Evolutionary conservation across 2,113 vertebrate genomes (phyloP).

Genomic region (Parotia lawesii): DNA sequence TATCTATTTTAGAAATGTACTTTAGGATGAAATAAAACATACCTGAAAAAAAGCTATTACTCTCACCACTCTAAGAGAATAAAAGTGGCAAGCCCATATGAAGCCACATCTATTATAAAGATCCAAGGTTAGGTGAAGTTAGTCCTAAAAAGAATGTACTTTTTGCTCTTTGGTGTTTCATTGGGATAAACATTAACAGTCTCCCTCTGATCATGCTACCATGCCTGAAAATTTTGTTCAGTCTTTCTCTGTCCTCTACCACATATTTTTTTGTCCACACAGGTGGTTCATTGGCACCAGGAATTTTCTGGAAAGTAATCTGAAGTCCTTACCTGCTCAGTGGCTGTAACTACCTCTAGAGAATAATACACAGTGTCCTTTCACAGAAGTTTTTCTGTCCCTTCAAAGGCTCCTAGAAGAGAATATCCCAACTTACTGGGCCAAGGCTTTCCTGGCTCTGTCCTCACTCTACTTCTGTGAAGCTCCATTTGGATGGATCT

Average conservation of each 20-base stretch:
- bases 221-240: neutral
- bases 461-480: neutral
- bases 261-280: neutral
- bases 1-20: neutral
- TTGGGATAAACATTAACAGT: neutral
- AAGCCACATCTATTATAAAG: neutral
- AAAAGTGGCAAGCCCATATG: neutral
- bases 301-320: neutral
- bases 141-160: neutral
- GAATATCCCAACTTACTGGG: rapidly evolving
- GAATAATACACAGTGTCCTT: neutral
- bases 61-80: neutral
- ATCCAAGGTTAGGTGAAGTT: neutral
- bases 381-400: neutral
- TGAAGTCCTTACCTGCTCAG: neutral
- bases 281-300: neutral
- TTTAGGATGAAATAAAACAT: neutral
- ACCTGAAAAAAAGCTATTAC: neutral
- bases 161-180: neutral
- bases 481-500: neutral
- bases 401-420: neutral
- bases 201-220: neutral
- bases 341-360: neutral
- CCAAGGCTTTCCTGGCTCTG: neutral
- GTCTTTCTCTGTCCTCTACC: neutral